Conservation (phyloP, 2,888 invertebrate genomes). For the Clusia tigrina region DNA sequence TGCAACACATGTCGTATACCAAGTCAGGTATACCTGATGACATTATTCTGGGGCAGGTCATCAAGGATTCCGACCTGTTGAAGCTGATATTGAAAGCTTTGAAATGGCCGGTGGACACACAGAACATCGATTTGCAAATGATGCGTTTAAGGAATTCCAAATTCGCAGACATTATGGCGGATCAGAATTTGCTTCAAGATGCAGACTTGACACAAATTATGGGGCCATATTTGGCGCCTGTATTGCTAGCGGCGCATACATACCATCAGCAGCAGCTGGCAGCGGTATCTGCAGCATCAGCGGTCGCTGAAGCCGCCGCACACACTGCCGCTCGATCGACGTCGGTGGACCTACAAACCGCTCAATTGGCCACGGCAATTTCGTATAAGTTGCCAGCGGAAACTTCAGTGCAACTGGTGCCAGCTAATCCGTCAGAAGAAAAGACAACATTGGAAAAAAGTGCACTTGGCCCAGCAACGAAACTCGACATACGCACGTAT, state of each 20-base stretch:
- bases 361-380: constrained; percentile 46
- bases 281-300: constrained; percentile 15
- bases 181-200: constrained; percentile 60
- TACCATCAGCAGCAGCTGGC: constrained; percentile 44
- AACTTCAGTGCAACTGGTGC: constrained; percentile 62
- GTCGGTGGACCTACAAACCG: constrained; percentile 34
- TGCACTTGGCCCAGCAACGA: neutral
- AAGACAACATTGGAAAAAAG: neutral
- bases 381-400: constrained; percentile 62
- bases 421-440: constrained; percentile 52
- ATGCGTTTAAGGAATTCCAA: constrained; percentile 55
- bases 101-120: constrained; percentile 59
- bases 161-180: constrained; percentile 60
- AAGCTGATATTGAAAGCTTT: constrained; percentile 62
- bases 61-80: constrained; percentile 61
- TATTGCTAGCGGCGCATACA: constrained; percentile 47
- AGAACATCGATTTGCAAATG: constrained; percentile 57
- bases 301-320: neutral
- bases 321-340: constrained; percentile 10
- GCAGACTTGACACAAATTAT: constrained; percentile 61
- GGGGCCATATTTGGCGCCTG: constrained; percentile 57
- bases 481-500: neutral
- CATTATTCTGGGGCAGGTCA: constrained; percentile 59
- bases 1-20: too few species aligned
- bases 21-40: constrained; percentile 54